A percentile compares a stretch with the other conserved stretches of the same genome.
Evolutionary conservation across 2,797 vertebrate genomes (phyloP).

Genomic region (Rhabdophis nuchalis): DNA sequence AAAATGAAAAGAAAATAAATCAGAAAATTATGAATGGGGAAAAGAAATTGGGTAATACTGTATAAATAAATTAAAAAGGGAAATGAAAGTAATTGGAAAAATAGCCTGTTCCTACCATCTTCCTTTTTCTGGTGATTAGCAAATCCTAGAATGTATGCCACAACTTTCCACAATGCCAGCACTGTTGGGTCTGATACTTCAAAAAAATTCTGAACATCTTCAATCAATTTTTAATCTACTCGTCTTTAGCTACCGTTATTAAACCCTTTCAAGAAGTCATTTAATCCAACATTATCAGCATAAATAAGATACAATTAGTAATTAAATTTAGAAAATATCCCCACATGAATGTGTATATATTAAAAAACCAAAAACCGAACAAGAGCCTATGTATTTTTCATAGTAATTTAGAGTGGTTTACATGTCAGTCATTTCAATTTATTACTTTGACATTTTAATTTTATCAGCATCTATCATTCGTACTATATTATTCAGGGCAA

Average conservation of each 20-base stretch:
- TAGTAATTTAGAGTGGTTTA: conserved; percentile 35
- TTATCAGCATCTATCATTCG: conserved; percentile 24
- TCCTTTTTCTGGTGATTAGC: conserved; percentile 44
- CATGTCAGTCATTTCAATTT: conserved; percentile 53
- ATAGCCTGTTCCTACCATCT: conserved; percentile 2
- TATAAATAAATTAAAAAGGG: conserved; percentile 55
- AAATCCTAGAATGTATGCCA: conserved; percentile 40
- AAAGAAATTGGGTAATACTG: conserved; percentile 72
- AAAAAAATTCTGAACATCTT: conserved; percentile 35
- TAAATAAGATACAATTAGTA: conserved; percentile 35
- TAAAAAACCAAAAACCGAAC: conserved; percentile 39
- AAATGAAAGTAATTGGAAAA: conserved; percentile 58
- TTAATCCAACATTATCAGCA: conserved; percentile 39
- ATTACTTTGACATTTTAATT: conserved; percentile 64
- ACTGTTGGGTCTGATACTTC: conserved; percentile 27
- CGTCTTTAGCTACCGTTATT: conserved; percentile 37
- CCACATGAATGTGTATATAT: conserved; percentile 34
- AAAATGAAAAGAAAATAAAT: conserved; percentile 45
- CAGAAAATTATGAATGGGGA: conserved; percentile 68
- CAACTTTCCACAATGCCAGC: conserved; percentile 33
- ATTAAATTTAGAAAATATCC: conserved; percentile 57
- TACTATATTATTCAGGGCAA: conserved; percentile 38
- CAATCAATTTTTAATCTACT: conserved; percentile 61
- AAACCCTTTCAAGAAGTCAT: conserved; percentile 52
- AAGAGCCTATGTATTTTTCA: conserved; percentile 32